Percentiles rank a stretch among this genome's conserved stretches.
Conservation (phyloP, 2,888 invertebrate genomes). For the Andrena trimmerana region DNA sequence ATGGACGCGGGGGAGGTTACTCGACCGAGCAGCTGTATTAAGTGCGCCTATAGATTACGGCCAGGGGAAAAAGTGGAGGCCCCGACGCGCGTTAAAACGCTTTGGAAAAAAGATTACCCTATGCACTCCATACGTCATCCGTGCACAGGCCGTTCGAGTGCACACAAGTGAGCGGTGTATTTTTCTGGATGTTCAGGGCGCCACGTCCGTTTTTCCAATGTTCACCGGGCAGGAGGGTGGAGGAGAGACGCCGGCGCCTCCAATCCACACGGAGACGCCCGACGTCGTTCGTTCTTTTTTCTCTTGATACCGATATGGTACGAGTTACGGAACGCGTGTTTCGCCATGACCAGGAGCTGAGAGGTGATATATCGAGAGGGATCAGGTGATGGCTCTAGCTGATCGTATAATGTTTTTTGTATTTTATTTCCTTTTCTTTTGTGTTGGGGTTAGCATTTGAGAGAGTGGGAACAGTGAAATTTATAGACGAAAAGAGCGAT, state of each 20-base stretch:
- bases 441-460: too few species aligned
- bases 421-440: too few species aligned
- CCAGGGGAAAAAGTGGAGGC: slow-evolving; percentile 70
- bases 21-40: slow-evolving; percentile 82
- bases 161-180: slow-evolving; percentile 13
- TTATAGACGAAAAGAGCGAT: too few species aligned
- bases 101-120: slow-evolving; percentile 77
- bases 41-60: slow-evolving; percentile 84
- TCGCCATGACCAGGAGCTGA: too few species aligned
- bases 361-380: too few species aligned
- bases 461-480: too few species aligned
- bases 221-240: too few species aligned
- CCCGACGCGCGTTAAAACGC: slow-evolving; percentile 80
- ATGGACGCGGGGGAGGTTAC: slow-evolving; percentile 68
- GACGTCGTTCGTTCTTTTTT: neutral
- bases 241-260: slow-evolving; percentile 30
- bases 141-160: slow-evolving; percentile 45
- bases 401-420: too few species aligned
- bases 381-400: too few species aligned
- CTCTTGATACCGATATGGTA: neutral
- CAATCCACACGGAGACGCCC: slow-evolving; percentile 13
- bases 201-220: slow-evolving; percentile 29
- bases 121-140: slow-evolving; percentile 78
- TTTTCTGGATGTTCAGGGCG: slow-evolving; percentile 1
- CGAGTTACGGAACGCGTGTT: neutral